Evolutionary conservation across 1,140 invertebrate species (phyloP), one percentile per base, ranked within the genome.

Genomic region (Thaumatotibia leucotreta): DNA sequence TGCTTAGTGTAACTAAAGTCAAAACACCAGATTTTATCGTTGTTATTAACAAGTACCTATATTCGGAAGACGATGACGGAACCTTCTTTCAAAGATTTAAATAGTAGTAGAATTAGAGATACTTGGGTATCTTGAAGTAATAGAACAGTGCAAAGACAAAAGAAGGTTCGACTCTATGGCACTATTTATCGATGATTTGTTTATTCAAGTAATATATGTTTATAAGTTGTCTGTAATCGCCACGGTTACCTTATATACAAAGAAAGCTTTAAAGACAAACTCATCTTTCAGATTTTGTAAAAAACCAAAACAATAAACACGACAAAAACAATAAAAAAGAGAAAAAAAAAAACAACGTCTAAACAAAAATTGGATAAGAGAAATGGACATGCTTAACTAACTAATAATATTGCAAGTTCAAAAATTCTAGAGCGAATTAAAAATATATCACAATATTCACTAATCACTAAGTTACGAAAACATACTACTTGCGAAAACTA

Each of bases 391-490:
- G 23, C 50, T 54, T 54, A 54, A 27, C 22, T 27, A 58, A 58
- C 52, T 58, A 58, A 58, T 45, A 71, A 67, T 65, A 70, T 58
- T 67, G 50, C 63, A 54, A 52, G 63, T 58, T 63, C 22, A 54
- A 68, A 67, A 58, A 20, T 24, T 61, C 39, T 35, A 72, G 20
- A 22, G 65, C 62, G 65, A 62, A 29, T 67, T 72, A 72, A 72
- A 69, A 68, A 67, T 69, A 72, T 72, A 72, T 72, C 70, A 72
- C 70, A 72, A 67, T 66, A 69, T 31, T 27, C 33, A 17, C 68
- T 70, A 70, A 66, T 14, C 32, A 33, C 67, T 69, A 68, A 64
- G 64, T 64, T 64, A 69, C 54, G 61, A 62, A 65, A 69, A 52
- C 39, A 39, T 32, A 45, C 61, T 32, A 58, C 58, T 23, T 68